These are phyloP conservation scores for Leucoraja ocellata DNA, from an alignment of 2,797 vertebrate genomes.

Conservation along the genomic window DNA sequence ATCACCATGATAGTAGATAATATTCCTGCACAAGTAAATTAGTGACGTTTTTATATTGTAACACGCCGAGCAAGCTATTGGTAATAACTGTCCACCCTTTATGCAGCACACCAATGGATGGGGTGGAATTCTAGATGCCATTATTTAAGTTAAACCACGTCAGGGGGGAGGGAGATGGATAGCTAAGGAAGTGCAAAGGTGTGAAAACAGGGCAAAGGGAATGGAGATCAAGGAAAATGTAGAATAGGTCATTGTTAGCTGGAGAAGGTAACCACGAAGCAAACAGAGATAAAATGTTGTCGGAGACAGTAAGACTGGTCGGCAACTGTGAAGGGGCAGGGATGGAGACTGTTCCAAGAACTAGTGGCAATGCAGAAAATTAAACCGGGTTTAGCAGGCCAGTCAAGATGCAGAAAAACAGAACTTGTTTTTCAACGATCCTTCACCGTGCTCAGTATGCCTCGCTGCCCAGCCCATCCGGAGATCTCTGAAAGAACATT, in stretches of 20 bases:
- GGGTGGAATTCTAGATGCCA: background rate
- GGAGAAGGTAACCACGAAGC: too few relatives aligned
- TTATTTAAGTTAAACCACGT: background rate
- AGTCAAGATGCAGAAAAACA: background rate
- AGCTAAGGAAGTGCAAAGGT: too few relatives aligned
- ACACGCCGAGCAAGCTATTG: background rate
- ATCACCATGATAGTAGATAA: background rate
- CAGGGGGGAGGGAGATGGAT: too few relatives aligned
- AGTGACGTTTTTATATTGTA: too few relatives aligned
- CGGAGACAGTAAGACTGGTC: too few relatives aligned
- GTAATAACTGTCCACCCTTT: background rate
- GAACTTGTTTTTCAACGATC: background rate
- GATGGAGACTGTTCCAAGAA: background rate
- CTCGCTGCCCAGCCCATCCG: background rate
- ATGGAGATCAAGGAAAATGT: too few relatives aligned
- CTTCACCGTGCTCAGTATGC: background rate
- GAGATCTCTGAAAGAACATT: background rate
- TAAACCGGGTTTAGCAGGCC: background rate
- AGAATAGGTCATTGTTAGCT: too few relatives aligned
- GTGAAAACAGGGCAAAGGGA: too few relatives aligned
- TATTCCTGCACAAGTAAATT: too few relatives aligned
- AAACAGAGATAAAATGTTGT: too few relatives aligned
- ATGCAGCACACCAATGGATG: background rate
- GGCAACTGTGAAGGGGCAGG: too few relatives aligned
- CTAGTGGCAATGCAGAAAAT: background rate